Evolutionary conservation across 2,113 vertebrate species (phyloP).

Genomic region (Crotalus horridus): DNA sequence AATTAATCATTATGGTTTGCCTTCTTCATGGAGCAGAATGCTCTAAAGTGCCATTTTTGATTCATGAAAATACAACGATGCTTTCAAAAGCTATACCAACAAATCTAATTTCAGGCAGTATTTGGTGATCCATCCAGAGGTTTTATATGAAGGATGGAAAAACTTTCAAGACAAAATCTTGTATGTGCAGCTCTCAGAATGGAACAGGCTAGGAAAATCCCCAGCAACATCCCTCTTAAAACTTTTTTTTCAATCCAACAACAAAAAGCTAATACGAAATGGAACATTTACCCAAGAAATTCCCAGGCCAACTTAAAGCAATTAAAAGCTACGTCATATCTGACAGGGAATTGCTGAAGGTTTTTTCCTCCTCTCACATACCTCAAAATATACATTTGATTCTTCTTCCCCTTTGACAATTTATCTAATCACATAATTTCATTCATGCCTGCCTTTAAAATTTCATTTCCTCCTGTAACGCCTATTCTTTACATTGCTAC

Average conservation of each 20-base stretch:
- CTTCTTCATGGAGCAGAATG: background rate
- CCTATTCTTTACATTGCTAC: background rate
- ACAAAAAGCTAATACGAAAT: background rate
- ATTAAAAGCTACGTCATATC: background rate
- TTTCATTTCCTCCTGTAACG: background rate
- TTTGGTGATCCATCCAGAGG: background rate
- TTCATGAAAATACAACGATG: background rate
- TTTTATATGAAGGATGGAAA: background rate
- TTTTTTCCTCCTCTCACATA: background rate
- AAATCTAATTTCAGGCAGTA: background rate
- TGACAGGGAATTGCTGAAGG: background rate
- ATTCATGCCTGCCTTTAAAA: background rate
- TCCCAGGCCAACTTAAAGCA: background rate
- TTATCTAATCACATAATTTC: background rate
- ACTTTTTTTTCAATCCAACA: background rate
- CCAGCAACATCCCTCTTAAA: background rate
- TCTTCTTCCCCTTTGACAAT: background rate
- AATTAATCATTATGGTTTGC: background rate
- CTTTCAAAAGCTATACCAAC: background rate
- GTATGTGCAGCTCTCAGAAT: background rate
- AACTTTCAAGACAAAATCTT: background rate
- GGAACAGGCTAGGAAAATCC: background rate
- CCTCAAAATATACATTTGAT: background rate
- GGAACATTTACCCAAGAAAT: background rate
- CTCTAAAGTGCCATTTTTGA: background rate